Evolutionary conservation across 2,888 invertebrate genomes (phyloP), one percentile per base, ranked within the genome.

Genomic region (Ormyrus nitidulus): DNA sequence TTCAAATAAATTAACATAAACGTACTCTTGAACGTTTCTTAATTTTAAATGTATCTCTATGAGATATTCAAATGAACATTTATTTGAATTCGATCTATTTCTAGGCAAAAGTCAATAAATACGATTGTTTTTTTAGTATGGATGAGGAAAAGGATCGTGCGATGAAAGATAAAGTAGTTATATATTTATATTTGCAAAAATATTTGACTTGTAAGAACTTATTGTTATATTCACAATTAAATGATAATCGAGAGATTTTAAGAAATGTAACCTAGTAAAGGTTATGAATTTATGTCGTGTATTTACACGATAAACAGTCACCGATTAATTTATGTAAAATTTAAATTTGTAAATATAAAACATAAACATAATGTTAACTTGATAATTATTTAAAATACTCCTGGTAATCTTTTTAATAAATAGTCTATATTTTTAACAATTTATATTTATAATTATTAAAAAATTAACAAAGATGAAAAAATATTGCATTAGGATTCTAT

Each of bases 291-390:
- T 34, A 34, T 71, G n/a, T 7, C 49, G 56, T 74, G 44, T 3
- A 8, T 34, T 19, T 46, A 53, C 46, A 71, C 48, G 64, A 13
- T 65, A 66, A 73, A 77, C 34, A 34, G 48, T 68, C 62, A 79
- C n/a, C n/a, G 11, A 71, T 79, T 75, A 62, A 81, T 79, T 79
- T 68, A 58, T 79, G 58, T 81, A 76, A 81, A 34, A 70, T 64
- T 61, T 69, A 13, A 53, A 65, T 76, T 78, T 81, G 79, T 79
- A 79, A 79, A 81, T 81, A 81, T 81, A 73, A 72, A 54, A 61
- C 13, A 6, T 51, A 74, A 68, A 53, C 3, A 46, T 11, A 75
- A 34, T 34, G 34, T 34, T 34, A 34, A 34, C 34, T 34, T 61
- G 48, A 59, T 44, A 10, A 65, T 7, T 75, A 19, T 44, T 72